Percentiles rank a stretch among this genome's conserved stretches.
Conservation (phyloP, 1,140 invertebrate genomes). For the Cyclina sinensis region DNA sequence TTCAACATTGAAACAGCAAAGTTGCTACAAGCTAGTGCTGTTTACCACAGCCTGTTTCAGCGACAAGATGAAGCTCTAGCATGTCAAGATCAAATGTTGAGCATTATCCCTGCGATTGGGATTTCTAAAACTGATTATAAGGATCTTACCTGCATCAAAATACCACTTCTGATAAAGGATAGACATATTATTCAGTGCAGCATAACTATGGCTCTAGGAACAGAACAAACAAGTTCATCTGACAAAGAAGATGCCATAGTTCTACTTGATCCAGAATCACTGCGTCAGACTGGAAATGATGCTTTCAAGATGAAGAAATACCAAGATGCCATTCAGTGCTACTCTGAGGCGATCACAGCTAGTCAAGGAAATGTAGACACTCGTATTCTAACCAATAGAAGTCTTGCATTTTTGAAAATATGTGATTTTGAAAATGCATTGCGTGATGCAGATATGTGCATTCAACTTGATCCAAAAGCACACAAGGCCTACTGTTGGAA, state of each 20-base stretch:
- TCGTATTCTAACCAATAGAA: constrained; percentile 1
- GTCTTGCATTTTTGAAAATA: neutral
- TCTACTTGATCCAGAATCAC: neutral
- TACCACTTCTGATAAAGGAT: neutral
- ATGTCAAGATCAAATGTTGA: constrained; percentile 27
- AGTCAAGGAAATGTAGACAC: neutral
- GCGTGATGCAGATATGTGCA: constrained; percentile 18
- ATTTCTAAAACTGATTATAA: neutral
- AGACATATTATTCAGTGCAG: neutral
- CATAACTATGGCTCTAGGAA: neutral
- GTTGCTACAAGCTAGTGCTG: constrained; percentile 19
- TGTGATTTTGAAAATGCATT: constrained; percentile 17
- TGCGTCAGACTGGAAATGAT: neutral
- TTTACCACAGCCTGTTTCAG: constrained; percentile 42
- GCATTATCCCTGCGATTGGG: neutral
- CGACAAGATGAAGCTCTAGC: constrained; percentile 34
- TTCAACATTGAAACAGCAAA: constrained; percentile 14
- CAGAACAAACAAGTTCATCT: too few relatives aligned
- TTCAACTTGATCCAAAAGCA: neutral
- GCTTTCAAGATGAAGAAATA: neutral
- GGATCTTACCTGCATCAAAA: neutral
- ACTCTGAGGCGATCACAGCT: neutral
- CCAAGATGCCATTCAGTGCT: constrained; percentile 30
- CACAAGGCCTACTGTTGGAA: constrained; percentile 33
- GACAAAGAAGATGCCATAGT: neutral